Percentiles rank a stretch among this genome's conserved stretches.
Evolutionary conservation across 2,113 vertebrate genomes (phyloP).

Genomic region (Seriola quinqueradiata): DNA sequence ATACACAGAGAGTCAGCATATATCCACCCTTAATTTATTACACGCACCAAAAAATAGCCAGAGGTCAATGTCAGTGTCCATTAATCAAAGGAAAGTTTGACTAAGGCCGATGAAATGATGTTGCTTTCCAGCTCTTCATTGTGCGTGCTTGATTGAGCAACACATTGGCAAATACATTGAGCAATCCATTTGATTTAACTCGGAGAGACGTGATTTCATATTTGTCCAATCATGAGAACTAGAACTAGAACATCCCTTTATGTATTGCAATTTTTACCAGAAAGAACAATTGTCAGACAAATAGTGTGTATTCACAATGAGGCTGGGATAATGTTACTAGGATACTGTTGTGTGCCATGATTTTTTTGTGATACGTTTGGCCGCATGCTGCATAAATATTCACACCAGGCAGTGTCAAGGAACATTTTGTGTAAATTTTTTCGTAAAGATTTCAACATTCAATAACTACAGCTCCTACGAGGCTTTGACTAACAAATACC

Average conservation of each 20-base stretch:
- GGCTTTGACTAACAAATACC: not conserved
- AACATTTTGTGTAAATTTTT: not conserved
- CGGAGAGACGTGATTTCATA: not conserved
- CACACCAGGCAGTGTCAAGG: not conserved
- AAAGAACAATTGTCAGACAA: not conserved
- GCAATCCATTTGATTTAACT: not conserved
- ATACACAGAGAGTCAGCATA: not conserved
- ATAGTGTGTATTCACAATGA: not conserved
- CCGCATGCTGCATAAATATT: not conserved
- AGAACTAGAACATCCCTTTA: too few relatives aligned
- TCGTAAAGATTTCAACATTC: not conserved
- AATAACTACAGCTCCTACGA: not conserved
- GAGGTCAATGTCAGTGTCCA: slow-evolving; percentile 1
- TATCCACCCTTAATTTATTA: not conserved
- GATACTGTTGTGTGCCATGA: not conserved
- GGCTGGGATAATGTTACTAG: too few relatives aligned
- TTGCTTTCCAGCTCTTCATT: not conserved
- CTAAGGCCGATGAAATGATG: not conserved
- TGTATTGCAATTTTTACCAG: not conserved
- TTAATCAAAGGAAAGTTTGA: slow-evolving; percentile 18
- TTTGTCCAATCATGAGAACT: too few relatives aligned
- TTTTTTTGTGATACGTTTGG: not conserved
- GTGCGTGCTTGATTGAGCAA: not conserved
- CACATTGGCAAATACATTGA: not conserved
- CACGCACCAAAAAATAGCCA: not conserved